Conservation (phyloP, 2,888 invertebrate species). For the Bellardia pandia region DNA sequence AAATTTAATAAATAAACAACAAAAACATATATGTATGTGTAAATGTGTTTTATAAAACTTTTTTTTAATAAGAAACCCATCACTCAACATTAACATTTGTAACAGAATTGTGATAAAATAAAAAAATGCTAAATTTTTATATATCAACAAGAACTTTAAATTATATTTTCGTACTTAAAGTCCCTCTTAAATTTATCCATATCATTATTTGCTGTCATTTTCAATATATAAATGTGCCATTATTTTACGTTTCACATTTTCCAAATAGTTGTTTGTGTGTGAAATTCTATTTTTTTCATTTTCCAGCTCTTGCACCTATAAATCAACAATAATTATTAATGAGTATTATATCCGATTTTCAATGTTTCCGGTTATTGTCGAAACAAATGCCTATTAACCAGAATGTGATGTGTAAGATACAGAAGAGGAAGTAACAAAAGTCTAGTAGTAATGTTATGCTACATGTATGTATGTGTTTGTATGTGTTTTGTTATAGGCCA, state of each 20-base stretch:
- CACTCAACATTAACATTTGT: not conserved
- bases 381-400: constrained; percentile 5
- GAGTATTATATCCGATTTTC: constrained; percentile 50
- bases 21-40: not conserved
- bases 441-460: not conserved
- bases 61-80: not conserved
- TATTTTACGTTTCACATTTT: constrained; percentile 8
- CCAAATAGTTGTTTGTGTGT: not conserved
- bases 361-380: constrained; percentile 36
- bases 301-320: constrained; percentile 8
- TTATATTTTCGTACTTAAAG: constrained; percentile 8
- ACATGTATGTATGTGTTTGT: not conserved
- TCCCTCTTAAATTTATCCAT: not conserved
- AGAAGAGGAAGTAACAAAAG: not conserved
- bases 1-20: not conserved
- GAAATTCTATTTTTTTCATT: not conserved
- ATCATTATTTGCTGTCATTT: constrained; percentile 30
- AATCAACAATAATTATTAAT: constrained; percentile 57
- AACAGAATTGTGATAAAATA: not conserved
- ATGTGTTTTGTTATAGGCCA: not conserved
- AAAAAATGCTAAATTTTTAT: not conserved
- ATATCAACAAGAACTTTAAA: not conserved
- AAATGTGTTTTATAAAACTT: not conserved
- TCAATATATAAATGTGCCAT: constrained; percentile 5
- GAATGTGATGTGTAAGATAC: not conserved